Evolutionary conservation across 2,113 vertebrate species (phyloP).

Genomic region (Mugil cephalus): DNA sequence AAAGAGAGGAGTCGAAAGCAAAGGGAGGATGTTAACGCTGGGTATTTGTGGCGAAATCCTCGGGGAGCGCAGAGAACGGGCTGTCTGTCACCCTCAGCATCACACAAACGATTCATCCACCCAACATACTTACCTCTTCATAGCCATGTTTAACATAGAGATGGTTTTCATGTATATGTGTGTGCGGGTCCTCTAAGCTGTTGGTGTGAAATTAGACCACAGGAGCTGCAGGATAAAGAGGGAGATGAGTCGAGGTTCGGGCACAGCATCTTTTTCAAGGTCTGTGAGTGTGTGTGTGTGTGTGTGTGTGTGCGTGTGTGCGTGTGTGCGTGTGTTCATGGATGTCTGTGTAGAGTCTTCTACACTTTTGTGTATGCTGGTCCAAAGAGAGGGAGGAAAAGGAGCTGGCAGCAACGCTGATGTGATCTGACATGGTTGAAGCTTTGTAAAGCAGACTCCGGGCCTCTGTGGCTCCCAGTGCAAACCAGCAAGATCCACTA

Average conservation of each 20-base stretch:
- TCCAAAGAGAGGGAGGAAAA: constrained; percentile 37
- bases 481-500: constrained; percentile 36
- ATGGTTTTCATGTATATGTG: background rate
- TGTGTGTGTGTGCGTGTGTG: constrained; percentile 8
- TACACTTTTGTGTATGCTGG: constrained; percentile 17
- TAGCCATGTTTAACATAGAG: constrained; percentile 38
- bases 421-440: constrained; percentile 76
- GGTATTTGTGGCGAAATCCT: constrained; percentile 40
- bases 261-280: constrained; percentile 47
- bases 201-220: constrained; percentile 49
- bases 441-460: constrained; percentile 67
- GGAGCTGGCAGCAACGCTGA: constrained; percentile 68
- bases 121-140: constrained; percentile 50
- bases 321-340: constrained; percentile 15
- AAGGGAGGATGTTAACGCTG: constrained; percentile 8
- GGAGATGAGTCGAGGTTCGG: constrained; percentile 33
- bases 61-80: constrained; percentile 4
- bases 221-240: constrained; percentile 22
- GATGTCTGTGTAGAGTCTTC: constrained; percentile 7
- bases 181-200: constrained; percentile 38
- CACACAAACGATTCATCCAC: constrained; percentile 22
- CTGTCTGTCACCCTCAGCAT: constrained; percentile 35
- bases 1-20: constrained; percentile 17
- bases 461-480: constrained; percentile 54
- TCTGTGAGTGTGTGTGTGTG: constrained; percentile 1